phyloP scores from a whole-genome alignment of 2,113 vertebrate genomes.

The Cheirogaleus medius region DNA sequence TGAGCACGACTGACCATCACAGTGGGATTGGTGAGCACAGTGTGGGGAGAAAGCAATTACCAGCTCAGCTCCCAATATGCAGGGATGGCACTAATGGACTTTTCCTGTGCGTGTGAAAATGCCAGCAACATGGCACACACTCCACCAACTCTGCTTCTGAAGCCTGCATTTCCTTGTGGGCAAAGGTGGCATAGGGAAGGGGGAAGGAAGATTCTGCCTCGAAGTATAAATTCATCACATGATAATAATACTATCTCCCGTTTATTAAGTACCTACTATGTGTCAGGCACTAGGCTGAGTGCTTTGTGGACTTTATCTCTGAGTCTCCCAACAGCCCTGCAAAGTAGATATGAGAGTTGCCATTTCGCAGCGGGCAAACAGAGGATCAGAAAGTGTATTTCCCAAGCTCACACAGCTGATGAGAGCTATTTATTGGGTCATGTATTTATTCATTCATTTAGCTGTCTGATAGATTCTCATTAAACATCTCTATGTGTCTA shows the following conservation, averaged over 20 bases:
- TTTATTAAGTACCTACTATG: background rate
- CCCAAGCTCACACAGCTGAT: background rate
- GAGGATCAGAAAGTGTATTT: background rate
- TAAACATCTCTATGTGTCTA: background rate
- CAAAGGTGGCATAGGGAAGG: background rate
- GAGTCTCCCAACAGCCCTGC: background rate
- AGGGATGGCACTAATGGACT: background rate
- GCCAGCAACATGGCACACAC: background rate
- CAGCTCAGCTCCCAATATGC: background rate
- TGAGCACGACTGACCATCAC: background rate
- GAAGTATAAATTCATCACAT: background rate
- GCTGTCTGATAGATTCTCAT: constrained; percentile 14
- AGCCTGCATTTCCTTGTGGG: background rate
- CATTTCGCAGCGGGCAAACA: background rate
- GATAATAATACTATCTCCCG: background rate
- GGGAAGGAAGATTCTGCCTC: background rate
- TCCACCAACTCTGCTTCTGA: background rate
- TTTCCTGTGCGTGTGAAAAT: background rate
- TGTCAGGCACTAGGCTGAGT: background rate
- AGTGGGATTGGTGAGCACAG: background rate
- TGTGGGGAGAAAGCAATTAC: background rate
- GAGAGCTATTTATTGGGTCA: background rate
- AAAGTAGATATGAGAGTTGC: background rate
- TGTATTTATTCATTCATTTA: background rate
- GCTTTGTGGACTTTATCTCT: background rate